A percentile compares a stretch with the other conserved stretches of the same genome.
Conservation (phyloP, 2,113 vertebrate species). For the Nanorana parkeri region DNA sequence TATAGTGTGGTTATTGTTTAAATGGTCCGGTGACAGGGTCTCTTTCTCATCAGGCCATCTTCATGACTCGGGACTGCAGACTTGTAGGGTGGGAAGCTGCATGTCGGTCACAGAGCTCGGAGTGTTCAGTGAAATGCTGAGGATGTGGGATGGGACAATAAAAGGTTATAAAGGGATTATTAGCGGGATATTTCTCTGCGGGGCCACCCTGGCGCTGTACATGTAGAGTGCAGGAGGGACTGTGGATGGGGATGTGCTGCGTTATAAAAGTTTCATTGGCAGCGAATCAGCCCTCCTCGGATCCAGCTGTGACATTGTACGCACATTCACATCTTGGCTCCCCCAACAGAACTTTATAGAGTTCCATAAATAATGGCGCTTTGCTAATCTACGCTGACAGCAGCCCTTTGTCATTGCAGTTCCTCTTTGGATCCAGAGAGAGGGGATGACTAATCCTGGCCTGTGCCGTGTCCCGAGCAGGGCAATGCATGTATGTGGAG, state of each 20-base stretch:
- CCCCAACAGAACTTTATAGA: background rate
- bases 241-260: background rate
- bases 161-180: background rate
- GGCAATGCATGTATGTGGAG: background rate
- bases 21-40: too few species aligned
- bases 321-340: conserved; percentile 26
- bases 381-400: conserved; percentile 32
- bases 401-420: conserved; percentile 13
- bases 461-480: background rate
- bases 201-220: background rate
- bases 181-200: background rate
- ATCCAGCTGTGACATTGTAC: conserved; percentile 26
- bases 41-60: too few species aligned
- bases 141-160: too few species aligned
- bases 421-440: conserved; percentile 16
- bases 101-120: too few species aligned
- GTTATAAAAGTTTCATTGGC: conserved; percentile 14
- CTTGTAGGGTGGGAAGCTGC: too few species aligned
- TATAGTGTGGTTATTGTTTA: too few species aligned
- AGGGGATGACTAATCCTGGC: background rate
- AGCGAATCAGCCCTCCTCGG: conserved; percentile 4
- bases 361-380: conserved; percentile 27
- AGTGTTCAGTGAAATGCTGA: too few species aligned
- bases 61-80: too few species aligned
- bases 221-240: background rate